Evolutionary conservation across 2,888 invertebrate species (phyloP).

Genomic region (Lasioglossum zephyrum): DNA sequence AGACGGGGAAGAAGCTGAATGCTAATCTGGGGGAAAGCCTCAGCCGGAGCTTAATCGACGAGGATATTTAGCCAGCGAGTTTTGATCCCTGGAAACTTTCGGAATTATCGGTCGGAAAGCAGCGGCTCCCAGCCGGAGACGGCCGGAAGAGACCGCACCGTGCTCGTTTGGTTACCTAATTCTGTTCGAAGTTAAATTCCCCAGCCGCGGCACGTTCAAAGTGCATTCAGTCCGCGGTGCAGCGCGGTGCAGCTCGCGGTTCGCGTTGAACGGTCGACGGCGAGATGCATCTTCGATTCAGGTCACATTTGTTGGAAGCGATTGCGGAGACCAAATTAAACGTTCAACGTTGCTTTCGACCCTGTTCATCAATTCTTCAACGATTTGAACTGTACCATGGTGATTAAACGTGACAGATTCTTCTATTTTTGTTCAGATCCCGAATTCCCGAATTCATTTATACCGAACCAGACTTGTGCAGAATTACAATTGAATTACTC

Average conservation of each 20-base stretch:
- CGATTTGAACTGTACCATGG: neutral
- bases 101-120: slow-evolving; percentile 43
- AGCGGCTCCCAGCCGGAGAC: neutral
- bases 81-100: slow-evolving; percentile 51
- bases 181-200: slow-evolving; percentile 69
- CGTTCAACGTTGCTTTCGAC: neutral
- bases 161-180: slow-evolving; percentile 74
- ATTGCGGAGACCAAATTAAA: neutral
- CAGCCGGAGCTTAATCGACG: slow-evolving; percentile 27
- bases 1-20: neutral
- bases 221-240: slow-evolving; percentile 58
- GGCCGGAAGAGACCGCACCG: slow-evolving; percentile 20
- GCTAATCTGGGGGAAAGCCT: slow-evolving; percentile 30
- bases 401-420: neutral
- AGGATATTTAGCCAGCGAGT: slow-evolving; percentile 42
- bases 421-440: neutral
- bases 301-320: neutral
- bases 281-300: neutral
- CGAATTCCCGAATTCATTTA: too few relatives aligned
- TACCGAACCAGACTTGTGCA: too few relatives aligned
- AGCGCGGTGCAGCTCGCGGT: neutral
- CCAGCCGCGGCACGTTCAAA: slow-evolving; percentile 66
- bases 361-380: neutral
- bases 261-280: neutral
- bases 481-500: too few relatives aligned